Evolutionary conservation across 2,888 invertebrate species (phyloP).

Genomic region (Ormyrus labotus): DNA sequence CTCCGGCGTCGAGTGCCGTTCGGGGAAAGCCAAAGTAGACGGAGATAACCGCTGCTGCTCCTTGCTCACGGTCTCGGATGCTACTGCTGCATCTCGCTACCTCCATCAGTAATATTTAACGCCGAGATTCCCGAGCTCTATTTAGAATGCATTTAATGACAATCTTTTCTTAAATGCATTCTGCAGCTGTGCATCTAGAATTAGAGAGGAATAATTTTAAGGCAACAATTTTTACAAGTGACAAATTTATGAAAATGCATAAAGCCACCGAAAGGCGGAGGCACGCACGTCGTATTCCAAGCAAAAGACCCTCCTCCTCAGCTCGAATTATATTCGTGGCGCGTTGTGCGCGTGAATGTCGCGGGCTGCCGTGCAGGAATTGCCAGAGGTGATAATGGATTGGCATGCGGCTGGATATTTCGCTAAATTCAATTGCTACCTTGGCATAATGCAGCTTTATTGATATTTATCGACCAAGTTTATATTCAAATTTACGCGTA

Average conservation of each 20-base stretch:
- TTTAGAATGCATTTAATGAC: constrained; percentile 2
- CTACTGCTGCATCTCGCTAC: too few species aligned
- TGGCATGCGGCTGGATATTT: background rate
- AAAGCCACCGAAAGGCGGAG: background rate
- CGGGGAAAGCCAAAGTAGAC: constrained; percentile 37
- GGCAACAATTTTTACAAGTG: background rate
- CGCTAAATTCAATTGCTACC: too few species aligned
- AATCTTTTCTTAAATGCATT: too few species aligned
- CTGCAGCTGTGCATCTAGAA: too few species aligned
- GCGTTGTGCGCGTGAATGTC: constrained; percentile 3
- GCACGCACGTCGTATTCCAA: background rate
- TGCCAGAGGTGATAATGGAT: constrained; percentile 1
- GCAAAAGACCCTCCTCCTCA: background rate
- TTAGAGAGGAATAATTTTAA: too few species aligned
- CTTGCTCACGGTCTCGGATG: background rate
- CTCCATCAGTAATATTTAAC: constrained; percentile 27
- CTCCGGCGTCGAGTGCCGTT: constrained; percentile 6
- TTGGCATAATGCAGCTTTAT: too few species aligned
- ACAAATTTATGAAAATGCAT: background rate
- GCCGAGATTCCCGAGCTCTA: background rate
- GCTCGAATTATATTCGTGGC: background rate
- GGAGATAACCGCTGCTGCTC: constrained; percentile 37
- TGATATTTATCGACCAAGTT: background rate
- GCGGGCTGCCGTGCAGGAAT: background rate
- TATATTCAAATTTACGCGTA: background rate